Conservation (phyloP, 2,888 invertebrate species). For the Cotesia congregata region DNA sequence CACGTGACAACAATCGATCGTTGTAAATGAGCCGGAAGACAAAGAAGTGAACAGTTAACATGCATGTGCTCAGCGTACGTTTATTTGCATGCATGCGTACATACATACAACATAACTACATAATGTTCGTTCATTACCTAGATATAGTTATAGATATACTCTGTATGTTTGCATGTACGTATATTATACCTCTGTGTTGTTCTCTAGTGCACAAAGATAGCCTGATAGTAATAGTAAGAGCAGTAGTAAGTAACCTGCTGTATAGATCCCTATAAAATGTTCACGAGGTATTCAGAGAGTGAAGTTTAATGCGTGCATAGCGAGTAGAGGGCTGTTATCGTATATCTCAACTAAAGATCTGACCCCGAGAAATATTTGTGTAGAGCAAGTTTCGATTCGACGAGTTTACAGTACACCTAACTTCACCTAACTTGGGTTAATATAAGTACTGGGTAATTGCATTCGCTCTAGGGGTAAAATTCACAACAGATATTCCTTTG, state of each 20-base stretch:
- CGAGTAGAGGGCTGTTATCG: constrained; percentile 4
- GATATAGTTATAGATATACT: background rate
- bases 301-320: constrained; percentile 26
- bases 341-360: constrained; percentile 43
- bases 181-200: background rate
- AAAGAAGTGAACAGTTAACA: constrained; percentile 46
- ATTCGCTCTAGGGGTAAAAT: too few relatives aligned
- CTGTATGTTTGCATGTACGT: background rate
- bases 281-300: constrained; percentile 12
- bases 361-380: constrained; percentile 43
- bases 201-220: too few relatives aligned
- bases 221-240: too few relatives aligned
- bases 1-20: constrained; percentile 28
- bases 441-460: too few relatives aligned
- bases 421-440: too few relatives aligned
- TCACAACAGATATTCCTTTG: too few relatives aligned
- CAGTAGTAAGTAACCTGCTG: too few relatives aligned
- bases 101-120: constrained; percentile 8
- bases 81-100: constrained; percentile 24
- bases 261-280: background rate
- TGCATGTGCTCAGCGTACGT: constrained; percentile 38
- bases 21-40: constrained; percentile 35
- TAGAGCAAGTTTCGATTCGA: constrained; percentile 38
- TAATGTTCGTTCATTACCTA: background rate
- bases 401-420: constrained; percentile 36